Base-by-base conservation (phyloP, 2,888 invertebrate species). In the Agrotis exclamationis region DNA sequence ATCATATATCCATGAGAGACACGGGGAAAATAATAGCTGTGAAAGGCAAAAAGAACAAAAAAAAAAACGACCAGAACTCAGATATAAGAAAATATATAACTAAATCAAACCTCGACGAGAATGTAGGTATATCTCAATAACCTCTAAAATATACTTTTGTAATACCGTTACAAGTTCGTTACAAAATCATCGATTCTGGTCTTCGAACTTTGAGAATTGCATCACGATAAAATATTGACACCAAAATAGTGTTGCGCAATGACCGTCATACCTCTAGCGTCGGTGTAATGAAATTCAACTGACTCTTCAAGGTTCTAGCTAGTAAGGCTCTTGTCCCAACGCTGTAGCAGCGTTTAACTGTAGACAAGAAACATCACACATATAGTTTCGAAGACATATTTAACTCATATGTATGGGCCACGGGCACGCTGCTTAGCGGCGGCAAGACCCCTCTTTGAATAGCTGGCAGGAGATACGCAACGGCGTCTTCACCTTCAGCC, bases 281-380 rank as follows among this genome's bases (percentile, higher is more conserved):
- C 64, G 16, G 22, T 65, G 60, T 70, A 75, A 67, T 70, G 63
- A 77, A 77, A 74, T 74, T 63, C 50, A n/a, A 44, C 58, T 18
- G 22, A 63, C 63, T 51, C n/a, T 48, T 60, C 84, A 84, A 82
- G 81, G 82, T 65, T 47, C 28, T 59, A 6, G 56, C 33, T 58
- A 53, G 50, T 69, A 65, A 56, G 56, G 56, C 56, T 33, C 4
- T 33, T n/a, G 33, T 56, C 33, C n/a, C n/a, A 56, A 28, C n/a
- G 33, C 56, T 14, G n/a, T 18, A 4, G n/a, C 14, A 33, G 33
- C 33, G n/a, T n/a, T 33, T 56, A n/a, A 13, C n/a, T 4, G n/a
- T 56, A 28, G 28, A 56, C 13, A 33, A 33, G 33, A 33, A 33
- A 7, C 33, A 33, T 33, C 33, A 33, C 33, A 28, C 3, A n/a